Evolutionary conservation across 2,797 vertebrate genomes (phyloP), one percentile per base, ranked within the genome.

Genomic region (Pantherophis vulpinus): DNA sequence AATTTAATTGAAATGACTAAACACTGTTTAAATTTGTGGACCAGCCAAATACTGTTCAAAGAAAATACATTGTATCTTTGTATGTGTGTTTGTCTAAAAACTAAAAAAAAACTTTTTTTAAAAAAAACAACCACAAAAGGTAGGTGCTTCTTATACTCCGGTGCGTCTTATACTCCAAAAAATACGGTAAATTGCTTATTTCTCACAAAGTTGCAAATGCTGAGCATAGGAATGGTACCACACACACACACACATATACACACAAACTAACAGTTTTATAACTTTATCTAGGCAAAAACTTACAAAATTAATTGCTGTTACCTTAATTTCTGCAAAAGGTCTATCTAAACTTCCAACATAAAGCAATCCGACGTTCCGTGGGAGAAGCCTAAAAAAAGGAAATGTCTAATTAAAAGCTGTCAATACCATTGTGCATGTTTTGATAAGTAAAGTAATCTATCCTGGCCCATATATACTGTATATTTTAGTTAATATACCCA

Each of bases 281-380:
- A 51, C 56, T 93, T 63, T n/a, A 56, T 18, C 58, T 47, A 89
- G 12, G 89, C 8, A 93, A 25, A 90, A 2, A 91, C 8, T 87
- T 7, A 93, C 83, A 55, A 86, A 95, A 29, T 56, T 95, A 88
- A 95, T 91, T 37, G 94, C 93, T 97, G 98, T 93, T 98, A 99
- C 99, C 99, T 99, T 99, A 98, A 99, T 99, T 96, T 98, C 98
- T 93, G 99, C 98, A 98, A 99, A 99, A 95, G 99, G 99, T 97
- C 97, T 98, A 96, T 99, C 98, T 94, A 98, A 99, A 98, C 97
- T 98, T 97, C 99, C 98, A 96, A 99, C 99, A 96, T 99, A 99
- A 93, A 99, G 99, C 96, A 99, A 97, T 93, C 99, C 99, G 96
- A 99, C 98, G 93, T 98, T 99, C 98, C 99, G 98, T 93, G 99